Evolutionary conservation across 2,113 vertebrate species (phyloP).

Genomic region (Anas platyrhynchos): DNA sequence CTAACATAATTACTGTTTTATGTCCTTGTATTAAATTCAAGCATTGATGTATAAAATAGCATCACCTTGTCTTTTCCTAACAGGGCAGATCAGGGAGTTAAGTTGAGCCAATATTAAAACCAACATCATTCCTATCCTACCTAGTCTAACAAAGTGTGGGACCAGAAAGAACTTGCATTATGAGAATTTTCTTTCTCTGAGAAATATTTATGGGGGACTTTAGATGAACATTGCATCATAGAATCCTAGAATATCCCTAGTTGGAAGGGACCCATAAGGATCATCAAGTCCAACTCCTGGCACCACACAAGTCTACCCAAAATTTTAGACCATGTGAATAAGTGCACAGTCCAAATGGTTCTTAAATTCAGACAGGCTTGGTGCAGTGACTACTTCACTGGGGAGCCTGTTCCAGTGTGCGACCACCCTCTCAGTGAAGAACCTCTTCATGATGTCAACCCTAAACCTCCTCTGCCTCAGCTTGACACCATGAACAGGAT

Average conservation of each 20-base stretch:
- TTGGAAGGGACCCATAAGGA: no score
- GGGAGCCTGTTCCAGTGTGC: no score
- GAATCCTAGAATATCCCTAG: no score
- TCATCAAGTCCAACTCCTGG: no score
- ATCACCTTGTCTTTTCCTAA: neutral
- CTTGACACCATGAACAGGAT: neutral
- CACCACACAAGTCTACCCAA: no score
- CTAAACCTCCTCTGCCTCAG: no score
- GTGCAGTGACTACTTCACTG: no score
- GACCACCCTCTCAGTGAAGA: no score
- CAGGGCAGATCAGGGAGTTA: neutral
- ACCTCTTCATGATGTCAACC: no score
- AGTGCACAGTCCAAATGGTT: no score
- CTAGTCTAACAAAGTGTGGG: neutral
- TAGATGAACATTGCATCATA: neutral
- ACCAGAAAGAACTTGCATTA: neutral
- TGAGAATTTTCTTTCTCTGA: neutral
- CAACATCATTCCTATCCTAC: accelerated
- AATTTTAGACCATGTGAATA: no score
- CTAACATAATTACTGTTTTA: neutral
- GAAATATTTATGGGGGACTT: neutral
- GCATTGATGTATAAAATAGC: neutral
- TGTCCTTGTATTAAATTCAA: neutral
- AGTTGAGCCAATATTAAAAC: neutral
- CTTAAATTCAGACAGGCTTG: no score